These are phyloP conservation scores for Hippocampus guttulatus DNA, from an alignment of 2,113 vertebrate species.

Conservation along the genomic window DNA sequence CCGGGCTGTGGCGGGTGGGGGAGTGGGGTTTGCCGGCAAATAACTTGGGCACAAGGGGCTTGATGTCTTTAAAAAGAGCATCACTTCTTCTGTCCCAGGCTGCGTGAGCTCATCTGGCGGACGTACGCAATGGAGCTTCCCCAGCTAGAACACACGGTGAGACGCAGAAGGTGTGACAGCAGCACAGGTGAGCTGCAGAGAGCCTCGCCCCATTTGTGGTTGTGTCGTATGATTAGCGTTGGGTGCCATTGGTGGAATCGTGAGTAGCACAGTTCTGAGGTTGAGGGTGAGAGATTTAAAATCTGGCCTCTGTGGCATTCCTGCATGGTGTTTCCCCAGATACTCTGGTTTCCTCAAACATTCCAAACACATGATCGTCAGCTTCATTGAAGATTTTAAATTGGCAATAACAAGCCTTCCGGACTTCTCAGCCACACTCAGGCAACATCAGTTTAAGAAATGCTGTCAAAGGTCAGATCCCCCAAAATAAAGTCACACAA, in stretches of 20 bases:
- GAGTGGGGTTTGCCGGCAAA: constrained; percentile 21
- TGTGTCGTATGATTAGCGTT: background rate
- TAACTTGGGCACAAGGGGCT: constrained; percentile 30
- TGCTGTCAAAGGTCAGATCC: background rate
- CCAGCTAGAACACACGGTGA: constrained; percentile 38
- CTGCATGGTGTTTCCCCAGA: background rate
- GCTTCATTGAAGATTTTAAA: background rate
- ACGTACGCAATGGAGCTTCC: constrained; percentile 49
- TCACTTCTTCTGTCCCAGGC: constrained; percentile 10
- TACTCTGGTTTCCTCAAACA: background rate
- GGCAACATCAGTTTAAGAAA: background rate
- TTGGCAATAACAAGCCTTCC: background rate
- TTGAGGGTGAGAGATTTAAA: background rate
- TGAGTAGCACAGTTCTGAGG: background rate
- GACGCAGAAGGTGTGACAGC: constrained; percentile 58
- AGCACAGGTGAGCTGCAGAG: constrained; percentile 56
- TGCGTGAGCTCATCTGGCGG: constrained; percentile 11
- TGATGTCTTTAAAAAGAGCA: constrained; percentile 53
- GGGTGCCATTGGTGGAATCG: no score
- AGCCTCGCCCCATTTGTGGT: background rate
- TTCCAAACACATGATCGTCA: background rate
- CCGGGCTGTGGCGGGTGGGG: constrained; percentile 8
- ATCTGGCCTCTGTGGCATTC: background rate
- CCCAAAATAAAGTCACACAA: background rate
- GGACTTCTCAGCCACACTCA: background rate